A percentile compares a stretch with the other conserved stretches of the same genome.
These are phyloP conservation scores for Holotrichia oblita DNA, from an alignment of 1,140 invertebrate genomes.

Conservation along the genomic window DNA sequence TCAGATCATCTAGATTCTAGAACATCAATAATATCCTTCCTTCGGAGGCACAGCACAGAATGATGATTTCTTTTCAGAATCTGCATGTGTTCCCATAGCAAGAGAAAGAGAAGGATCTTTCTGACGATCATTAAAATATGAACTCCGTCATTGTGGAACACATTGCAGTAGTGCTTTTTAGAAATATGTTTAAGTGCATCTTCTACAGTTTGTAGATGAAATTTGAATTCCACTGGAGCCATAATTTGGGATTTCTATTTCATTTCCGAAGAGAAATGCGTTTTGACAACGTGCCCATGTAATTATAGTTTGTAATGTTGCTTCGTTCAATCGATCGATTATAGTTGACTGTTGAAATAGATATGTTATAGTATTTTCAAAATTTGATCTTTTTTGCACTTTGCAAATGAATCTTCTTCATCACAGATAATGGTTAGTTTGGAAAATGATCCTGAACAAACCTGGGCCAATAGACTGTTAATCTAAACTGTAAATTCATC, in stretches of 20 bases:
- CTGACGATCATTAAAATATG: slow-evolving; percentile 37
- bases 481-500: too few relatives aligned
- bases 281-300: slow-evolving; percentile 14
- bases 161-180: slow-evolving; percentile 27
- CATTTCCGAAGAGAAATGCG: slow-evolving; percentile 36
- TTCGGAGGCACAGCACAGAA: slow-evolving; percentile 32
- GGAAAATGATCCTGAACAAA: too few relatives aligned
- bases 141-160: slow-evolving; percentile 12
- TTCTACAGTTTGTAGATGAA: slow-evolving; percentile 34
- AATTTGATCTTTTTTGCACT: too few relatives aligned
- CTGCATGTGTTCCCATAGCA: slow-evolving; percentile 37
- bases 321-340: slow-evolving; percentile 40
- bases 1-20: background rate
- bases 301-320: slow-evolving; percentile 41
- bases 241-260: slow-evolving; percentile 33
- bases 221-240: slow-evolving; percentile 39
- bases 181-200: slow-evolving; percentile 42
- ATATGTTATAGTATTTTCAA: too few relatives aligned
- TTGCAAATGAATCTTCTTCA: too few relatives aligned
- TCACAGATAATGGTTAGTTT: too few relatives aligned
- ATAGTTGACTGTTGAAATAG: slow-evolving; percentile 28
- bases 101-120: slow-evolving; percentile 33
- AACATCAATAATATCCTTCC: slow-evolving; percentile 2
- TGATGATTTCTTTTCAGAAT: slow-evolving; percentile 40
- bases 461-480: too few relatives aligned